phyloP scores from a whole-genome alignment of 2,797 vertebrate genomes.

The Buphagus erythrorhynchus region DNA sequence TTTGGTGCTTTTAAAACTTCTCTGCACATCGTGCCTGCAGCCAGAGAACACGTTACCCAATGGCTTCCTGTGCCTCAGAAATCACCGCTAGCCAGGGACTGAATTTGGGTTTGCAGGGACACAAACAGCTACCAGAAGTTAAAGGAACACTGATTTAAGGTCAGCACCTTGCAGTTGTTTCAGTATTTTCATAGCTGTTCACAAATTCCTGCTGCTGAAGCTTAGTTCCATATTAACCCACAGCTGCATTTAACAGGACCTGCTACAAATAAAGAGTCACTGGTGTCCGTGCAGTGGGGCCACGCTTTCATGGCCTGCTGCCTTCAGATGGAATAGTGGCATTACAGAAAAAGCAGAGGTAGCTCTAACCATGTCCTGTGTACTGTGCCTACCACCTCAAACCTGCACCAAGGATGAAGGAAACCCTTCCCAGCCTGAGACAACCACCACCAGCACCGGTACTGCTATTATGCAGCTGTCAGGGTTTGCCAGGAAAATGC shows the following conservation, averaged over 20 bases:
- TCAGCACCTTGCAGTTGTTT: constrained; percentile 63
- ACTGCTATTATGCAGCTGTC: neutral
- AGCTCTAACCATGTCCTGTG: neutral
- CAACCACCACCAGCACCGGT: neutral
- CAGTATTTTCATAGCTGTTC: constrained; percentile 20
- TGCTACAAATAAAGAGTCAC: neutral
- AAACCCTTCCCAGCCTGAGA: neutral
- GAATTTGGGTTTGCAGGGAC: constrained; percentile 19
- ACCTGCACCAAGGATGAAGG: neutral
- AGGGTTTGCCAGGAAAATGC: neutral
- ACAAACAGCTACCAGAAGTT: constrained; percentile 35
- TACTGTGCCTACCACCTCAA: neutral
- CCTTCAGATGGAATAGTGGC: neutral
- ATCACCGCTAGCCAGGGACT: neutral
- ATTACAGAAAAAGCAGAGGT: neutral
- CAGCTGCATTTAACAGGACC: neutral
- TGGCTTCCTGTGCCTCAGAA: constrained; percentile 21
- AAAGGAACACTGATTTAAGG: constrained; percentile 62
- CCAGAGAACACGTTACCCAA: constrained; percentile 1
- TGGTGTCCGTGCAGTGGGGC: accelerated
- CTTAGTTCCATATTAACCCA: constrained; percentile 54
- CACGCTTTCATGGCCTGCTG: neutral
- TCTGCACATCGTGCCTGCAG: neutral
- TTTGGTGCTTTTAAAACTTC: constrained; percentile 19
- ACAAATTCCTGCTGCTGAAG: constrained; percentile 20